phyloP scores from a whole-genome alignment of 2,888 invertebrate species.

The Acleris cristana region DNA sequence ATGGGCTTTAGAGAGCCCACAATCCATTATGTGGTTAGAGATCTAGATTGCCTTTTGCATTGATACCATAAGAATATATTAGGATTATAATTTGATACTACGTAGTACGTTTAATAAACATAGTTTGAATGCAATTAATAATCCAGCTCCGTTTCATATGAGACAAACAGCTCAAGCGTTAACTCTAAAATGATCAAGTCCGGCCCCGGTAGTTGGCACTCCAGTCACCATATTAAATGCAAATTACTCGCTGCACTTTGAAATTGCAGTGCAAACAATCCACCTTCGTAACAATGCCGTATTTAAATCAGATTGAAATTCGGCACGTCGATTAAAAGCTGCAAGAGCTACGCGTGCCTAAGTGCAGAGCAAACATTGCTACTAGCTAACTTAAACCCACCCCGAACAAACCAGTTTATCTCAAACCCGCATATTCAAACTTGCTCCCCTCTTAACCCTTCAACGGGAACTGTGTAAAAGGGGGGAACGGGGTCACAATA shows the following conservation, averaged over 20 bases:
- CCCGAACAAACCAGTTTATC: conserved; percentile 58
- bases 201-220: conserved; percentile 14
- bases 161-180: conserved; percentile 20
- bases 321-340: conserved; percentile 81
- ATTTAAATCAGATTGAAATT: conserved; percentile 81
- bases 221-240: conserved; percentile 61
- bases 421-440: conserved; percentile 49
- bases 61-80: too few relatives aligned
- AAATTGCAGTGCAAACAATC: conserved; percentile 56
- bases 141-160: background rate
- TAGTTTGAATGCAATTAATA: conserved; percentile 1
- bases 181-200: conserved; percentile 19
- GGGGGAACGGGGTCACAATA: conserved; percentile 54
- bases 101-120: background rate
- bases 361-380: conserved; percentile 78
- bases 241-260: conserved; percentile 63
- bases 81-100: too few relatives aligned
- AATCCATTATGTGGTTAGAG: too few relatives aligned
- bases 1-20: too few relatives aligned
- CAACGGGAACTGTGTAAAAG: conserved; percentile 43
- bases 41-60: too few relatives aligned
- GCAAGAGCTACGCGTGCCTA: conserved; percentile 70
- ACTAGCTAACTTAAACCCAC: conserved; percentile 71
- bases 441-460: conserved; percentile 41
- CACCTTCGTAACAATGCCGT: conserved; percentile 74